Percentiles rank a stretch among this genome's conserved stretches.
Evolutionary conservation across 2,888 invertebrate genomes (phyloP).

Genomic region (Achlya flavicornis): DNA sequence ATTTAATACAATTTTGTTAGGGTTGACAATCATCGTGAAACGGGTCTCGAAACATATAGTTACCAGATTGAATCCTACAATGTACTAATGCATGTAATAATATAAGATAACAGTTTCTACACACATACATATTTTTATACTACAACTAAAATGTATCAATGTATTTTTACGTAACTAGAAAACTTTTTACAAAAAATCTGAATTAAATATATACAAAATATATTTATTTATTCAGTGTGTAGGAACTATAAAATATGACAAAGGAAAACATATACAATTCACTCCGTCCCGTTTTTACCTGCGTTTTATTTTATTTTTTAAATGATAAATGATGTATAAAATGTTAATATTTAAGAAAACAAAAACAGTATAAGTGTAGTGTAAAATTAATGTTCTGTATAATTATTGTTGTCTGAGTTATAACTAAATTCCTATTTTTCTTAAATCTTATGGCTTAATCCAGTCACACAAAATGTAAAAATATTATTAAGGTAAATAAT

Average conservation of each 20-base stretch:
- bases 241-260: background rate
- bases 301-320: constrained; percentile 40
- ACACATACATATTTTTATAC: constrained; percentile 28
- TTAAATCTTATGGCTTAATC: background rate
- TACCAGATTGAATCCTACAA: constrained; percentile 77
- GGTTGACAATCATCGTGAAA: constrained; percentile 60
- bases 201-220: constrained; percentile 13
- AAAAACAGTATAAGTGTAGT: background rate
- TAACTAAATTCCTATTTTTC: background rate
- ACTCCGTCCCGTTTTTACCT: constrained; percentile 67
- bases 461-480: background rate
- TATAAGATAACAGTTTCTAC: constrained; percentile 41
- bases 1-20: constrained; percentile 29
- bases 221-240: constrained; percentile 17
- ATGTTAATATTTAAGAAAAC: background rate
- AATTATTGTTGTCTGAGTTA: background rate
- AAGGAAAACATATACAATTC: constrained; percentile 22
- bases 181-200: constrained; percentile 16
- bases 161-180: constrained; percentile 17
- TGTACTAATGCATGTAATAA: constrained; percentile 47
- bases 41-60: constrained; percentile 80
- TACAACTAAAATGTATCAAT: constrained; percentile 14
- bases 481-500: background rate
- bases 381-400: background rate
- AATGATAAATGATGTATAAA: constrained; percentile 18